These are phyloP conservation scores for Tinea trinotella DNA, from an alignment of 2,888 invertebrate genomes.

Conservation along the genomic window DNA sequence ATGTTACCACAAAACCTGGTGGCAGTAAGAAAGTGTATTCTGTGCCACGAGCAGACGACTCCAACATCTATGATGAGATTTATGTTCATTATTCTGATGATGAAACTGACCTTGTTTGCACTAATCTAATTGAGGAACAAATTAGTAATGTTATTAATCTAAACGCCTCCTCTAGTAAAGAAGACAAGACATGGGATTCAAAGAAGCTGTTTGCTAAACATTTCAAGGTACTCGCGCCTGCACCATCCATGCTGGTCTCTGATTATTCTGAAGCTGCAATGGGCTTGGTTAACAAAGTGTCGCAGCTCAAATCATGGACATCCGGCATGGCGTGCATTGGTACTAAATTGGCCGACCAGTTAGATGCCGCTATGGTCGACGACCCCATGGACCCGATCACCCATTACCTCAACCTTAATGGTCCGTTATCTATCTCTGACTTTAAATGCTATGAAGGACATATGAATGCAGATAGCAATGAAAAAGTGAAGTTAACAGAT, in stretches of 20 bases:
- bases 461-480: constrained; percentile 39
- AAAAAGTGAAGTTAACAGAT: constrained; percentile 45
- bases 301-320: constrained; percentile 57
- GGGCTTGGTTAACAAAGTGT: constrained; percentile 58
- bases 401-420: constrained; percentile 57
- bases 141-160: constrained; percentile 69
- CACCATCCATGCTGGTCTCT: constrained; percentile 47
- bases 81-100: constrained; percentile 74
- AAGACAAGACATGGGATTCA: constrained; percentile 60
- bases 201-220: constrained; percentile 47
- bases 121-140: constrained; percentile 58
- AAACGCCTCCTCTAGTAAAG: constrained; percentile 62
- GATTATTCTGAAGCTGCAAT: constrained; percentile 50
- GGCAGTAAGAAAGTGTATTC: constrained; percentile 65
- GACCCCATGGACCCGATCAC: constrained; percentile 49
- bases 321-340: constrained; percentile 53
- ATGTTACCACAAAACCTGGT: constrained; percentile 64
- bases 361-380: constrained; percentile 41
- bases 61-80: constrained; percentile 59
- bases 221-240: constrained; percentile 40
- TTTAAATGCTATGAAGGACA: constrained; percentile 61
- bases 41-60: constrained; percentile 48
- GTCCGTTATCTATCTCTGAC: constrained; percentile 61
- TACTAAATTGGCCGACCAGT: constrained; percentile 56
- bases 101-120: constrained; percentile 66